Base-by-base conservation (phyloP, 2,113 vertebrate genomes). In the Tachuris rubrigastra region DNA sequence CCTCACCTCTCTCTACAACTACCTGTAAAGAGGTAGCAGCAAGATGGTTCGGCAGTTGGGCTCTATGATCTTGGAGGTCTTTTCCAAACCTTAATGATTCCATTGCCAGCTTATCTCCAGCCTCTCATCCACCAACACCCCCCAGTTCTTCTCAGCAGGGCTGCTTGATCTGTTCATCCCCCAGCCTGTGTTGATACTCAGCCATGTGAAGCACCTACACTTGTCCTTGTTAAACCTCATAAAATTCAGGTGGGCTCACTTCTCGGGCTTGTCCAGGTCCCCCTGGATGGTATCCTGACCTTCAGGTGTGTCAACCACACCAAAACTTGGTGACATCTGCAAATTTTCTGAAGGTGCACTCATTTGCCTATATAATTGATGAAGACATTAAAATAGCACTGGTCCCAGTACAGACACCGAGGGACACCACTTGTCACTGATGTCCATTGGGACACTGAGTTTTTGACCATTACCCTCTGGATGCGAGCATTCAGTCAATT, bases 211-310 rank as follows among this genome's bases (percentile, higher is more conserved):
- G 27, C 27, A 74, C 19, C 23, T 67, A 16, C 6, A 14, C 28
- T 25, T 37, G 6, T 28, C 35, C 31, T 50, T 81, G 12, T 65
- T 44, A 74, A 81, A 74, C 4, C 4, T 10, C 46, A 33, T 14
- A 16, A 52, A 13, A 4, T 31, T 49, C 10, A 27, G 21, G 37
- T 4, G 8, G 27, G 8, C 7, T 5, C 23, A 25, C 5, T 46
- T 81, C 44, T 35, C 41, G 31, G 56, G 8, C 16, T 56, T 72
- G 7, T 63, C 47, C 30, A n/a, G 19, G 6, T 67, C 15, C 44
- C 21, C 52, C 23, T 53, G 53, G 23, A n/a, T 52, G 8, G 13
- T 16, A 46, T 5, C 0, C 0, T 23, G 3, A 46, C 44, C 33
- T 50, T 81, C 52, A 52, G 39, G 19, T 59, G 23, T 67, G 33